Conservation (phyloP, 53 echinoderm and acorn worm genomes). For the Mesocentrotus franciscanus region DNA sequence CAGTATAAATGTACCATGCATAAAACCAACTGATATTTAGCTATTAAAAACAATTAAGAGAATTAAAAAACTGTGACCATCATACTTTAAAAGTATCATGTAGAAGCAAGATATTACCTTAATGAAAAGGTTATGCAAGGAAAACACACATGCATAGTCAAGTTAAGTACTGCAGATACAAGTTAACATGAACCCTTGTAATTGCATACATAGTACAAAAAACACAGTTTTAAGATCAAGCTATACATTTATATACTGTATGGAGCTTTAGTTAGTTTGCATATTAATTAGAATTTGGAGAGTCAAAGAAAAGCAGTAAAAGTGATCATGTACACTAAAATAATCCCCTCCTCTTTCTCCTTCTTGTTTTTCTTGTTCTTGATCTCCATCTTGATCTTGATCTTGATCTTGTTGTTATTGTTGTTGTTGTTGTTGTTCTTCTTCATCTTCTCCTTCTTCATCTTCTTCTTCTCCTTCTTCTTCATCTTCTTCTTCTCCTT, state of each 20-base stretch:
- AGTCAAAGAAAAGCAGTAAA: background rate
- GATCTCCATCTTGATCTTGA: no score
- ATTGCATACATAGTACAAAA: background rate
- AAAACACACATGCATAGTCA: background rate
- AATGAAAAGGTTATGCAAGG: background rate
- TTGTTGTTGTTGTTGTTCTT: no score
- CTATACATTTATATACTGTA: no score
- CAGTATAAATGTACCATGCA: background rate
- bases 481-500: no score
- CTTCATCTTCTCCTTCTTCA: no score
- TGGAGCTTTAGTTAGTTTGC: background rate
- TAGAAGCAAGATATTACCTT: background rate
- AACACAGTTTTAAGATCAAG: no score
- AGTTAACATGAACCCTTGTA: background rate
- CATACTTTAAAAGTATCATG: background rate
- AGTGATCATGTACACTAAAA: background rate
- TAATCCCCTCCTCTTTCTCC: no score
- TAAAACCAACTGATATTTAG: background rate
- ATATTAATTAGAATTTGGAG: background rate
- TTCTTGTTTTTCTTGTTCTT: no score
- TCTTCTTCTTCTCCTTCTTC: no score
- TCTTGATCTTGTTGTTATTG: no score
- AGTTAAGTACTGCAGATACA: background rate
- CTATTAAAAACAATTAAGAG: background rate
- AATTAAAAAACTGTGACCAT: background rate